A percentile compares a stretch with the other conserved stretches of the same genome.
Conservation (phyloP, 1,140 invertebrate species). For the Pseudachorutes palmiensis region DNA sequence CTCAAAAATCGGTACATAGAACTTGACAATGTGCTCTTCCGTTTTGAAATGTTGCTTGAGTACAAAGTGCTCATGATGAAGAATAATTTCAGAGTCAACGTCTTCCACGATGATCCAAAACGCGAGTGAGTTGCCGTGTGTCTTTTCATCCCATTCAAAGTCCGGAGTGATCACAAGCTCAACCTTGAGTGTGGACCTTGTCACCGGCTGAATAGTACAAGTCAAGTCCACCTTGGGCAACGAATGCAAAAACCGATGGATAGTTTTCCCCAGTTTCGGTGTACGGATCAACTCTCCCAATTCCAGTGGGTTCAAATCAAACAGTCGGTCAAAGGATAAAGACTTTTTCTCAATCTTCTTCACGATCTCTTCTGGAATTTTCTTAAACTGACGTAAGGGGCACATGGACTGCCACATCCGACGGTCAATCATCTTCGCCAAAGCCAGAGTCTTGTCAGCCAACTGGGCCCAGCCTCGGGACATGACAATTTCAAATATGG, state of each 20-base stretch:
- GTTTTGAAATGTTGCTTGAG: slow-evolving; percentile 87
- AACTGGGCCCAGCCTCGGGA: slow-evolving; percentile 86
- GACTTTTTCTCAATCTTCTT: slow-evolving; percentile 98
- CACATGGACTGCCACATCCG: slow-evolving; percentile 99
- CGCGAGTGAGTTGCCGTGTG: slow-evolving; percentile 89
- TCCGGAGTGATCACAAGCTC: slow-evolving; percentile 98
- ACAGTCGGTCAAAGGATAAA: slow-evolving; percentile 67
- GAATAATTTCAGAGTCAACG: slow-evolving; percentile 88
- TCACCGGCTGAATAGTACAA: slow-evolving; percentile 96
- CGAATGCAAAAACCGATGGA: slow-evolving; percentile 96
- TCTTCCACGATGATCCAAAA: slow-evolving; percentile 98
- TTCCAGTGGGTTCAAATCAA: slow-evolving; percentile 93
- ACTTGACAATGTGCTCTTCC: slow-evolving; percentile 94
- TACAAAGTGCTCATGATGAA: slow-evolving; percentile 97
- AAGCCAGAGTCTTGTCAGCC: slow-evolving; percentile 86
- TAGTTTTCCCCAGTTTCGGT: slow-evolving; percentile 92
- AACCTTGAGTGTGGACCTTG: slow-evolving; percentile 83
- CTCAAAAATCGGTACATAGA: slow-evolving; percentile 97
- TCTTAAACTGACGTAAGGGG: slow-evolving; percentile 91
- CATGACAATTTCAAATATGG: slow-evolving; percentile 88
- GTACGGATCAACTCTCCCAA: slow-evolving; percentile 93
- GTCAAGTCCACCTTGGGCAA: slow-evolving; percentile 91
- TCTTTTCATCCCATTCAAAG: slow-evolving; percentile 98
- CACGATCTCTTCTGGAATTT: slow-evolving; percentile 96
- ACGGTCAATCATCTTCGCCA: slow-evolving; percentile 98